phyloP scores from a whole-genome alignment of 2,888 invertebrate genomes.

The Oasisia sp. region DNA sequence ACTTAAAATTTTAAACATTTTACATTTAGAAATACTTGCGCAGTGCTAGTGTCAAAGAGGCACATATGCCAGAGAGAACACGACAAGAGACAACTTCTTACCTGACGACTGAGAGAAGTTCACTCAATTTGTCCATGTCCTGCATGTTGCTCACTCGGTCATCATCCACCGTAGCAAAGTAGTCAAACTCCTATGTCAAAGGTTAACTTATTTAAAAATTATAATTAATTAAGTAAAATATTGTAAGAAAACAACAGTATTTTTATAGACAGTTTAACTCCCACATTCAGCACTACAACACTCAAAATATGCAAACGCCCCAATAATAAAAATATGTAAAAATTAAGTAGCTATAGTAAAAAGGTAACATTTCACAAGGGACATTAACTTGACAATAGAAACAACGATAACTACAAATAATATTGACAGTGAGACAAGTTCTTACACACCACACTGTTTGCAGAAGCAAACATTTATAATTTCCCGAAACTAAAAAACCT shows the following conservation, averaged over 20 bases:
- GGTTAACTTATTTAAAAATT: background rate
- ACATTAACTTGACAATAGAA: no score
- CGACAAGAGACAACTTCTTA: slow-evolving; percentile 20
- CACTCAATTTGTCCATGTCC: slow-evolving; percentile 91
- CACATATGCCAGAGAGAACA: slow-evolving; percentile 9
- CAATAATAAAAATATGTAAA: background rate
- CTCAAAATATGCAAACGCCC: background rate
- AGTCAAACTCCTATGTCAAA: slow-evolving; percentile 72
- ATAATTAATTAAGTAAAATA: background rate
- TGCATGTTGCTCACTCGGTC: slow-evolving; percentile 86
- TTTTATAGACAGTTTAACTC: background rate
- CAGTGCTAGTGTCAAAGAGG: background rate
- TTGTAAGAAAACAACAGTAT: background rate
- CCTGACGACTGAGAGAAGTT: slow-evolving; percentile 65
- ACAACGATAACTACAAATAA: no score
- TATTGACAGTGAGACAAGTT: no score
- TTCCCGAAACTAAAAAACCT: background rate
- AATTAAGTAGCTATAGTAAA: background rate
- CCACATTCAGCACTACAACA: background rate
- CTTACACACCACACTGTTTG: no score
- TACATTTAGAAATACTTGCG: no score
- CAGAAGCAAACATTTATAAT: background rate
- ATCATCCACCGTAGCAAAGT: slow-evolving; percentile 78
- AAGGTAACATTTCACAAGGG: no score
- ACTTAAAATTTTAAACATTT: no score